Conservation (phyloP, 2,113 vertebrate species). For the Leuciscus idus region DNA sequence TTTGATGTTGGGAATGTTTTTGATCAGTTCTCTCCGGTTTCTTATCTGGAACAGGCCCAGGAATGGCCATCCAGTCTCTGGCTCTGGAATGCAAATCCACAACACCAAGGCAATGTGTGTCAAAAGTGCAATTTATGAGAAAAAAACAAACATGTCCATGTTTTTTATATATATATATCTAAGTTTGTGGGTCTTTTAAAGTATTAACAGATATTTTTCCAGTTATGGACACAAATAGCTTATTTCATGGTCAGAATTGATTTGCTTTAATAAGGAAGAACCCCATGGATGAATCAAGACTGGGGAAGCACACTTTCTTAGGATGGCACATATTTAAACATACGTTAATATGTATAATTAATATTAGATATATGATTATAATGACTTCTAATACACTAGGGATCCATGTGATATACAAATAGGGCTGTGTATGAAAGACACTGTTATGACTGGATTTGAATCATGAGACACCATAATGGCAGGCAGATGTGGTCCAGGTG, state of each 20-base stretch:
- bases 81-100: slow-evolving; percentile 47
- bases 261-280: neutral
- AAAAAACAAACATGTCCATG: neutral
- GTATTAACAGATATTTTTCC: too few relatives aligned
- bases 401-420: neutral
- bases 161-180: too few relatives aligned
- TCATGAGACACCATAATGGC: neutral
- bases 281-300: neutral
- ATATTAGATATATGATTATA: neutral
- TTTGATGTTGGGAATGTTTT: slow-evolving; percentile 61
- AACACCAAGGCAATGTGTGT: neutral
- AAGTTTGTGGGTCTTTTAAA: too few relatives aligned
- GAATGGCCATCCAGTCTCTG: slow-evolving; percentile 38
- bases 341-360: neutral
- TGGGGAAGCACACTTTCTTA: neutral
- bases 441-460: neutral
- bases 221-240: too few relatives aligned
- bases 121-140: neutral
- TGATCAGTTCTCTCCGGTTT: slow-evolving; percentile 58
- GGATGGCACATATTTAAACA: neutral
- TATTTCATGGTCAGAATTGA: too few relatives aligned
- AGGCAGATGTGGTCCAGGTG: slow-evolving; percentile 17
- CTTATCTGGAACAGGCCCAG: slow-evolving; percentile 49
- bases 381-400: neutral
- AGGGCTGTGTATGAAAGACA: neutral